Percentiles rank a stretch among this genome's conserved stretches.
These are phyloP conservation scores for Odocoileus hemionus DNA, from an alignment of 2,113 vertebrate genomes.

Conservation along the genomic window DNA sequence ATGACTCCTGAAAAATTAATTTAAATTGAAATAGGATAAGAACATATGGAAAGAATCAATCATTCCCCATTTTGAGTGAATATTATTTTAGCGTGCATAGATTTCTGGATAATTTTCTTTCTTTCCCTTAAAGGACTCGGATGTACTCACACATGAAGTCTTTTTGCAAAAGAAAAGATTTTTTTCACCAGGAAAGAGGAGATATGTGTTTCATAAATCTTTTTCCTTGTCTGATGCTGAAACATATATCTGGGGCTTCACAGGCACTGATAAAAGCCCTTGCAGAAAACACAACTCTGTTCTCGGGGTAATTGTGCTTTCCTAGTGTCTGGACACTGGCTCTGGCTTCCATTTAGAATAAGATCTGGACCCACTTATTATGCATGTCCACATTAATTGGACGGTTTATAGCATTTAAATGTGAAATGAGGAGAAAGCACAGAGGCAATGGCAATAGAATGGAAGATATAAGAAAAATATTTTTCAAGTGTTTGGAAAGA, in stretches of 20 bases:
- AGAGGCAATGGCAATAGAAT: constrained; percentile 20
- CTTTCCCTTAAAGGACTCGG: constrained; percentile 61
- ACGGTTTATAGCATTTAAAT: constrained; percentile 56
- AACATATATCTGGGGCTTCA: constrained; percentile 36
- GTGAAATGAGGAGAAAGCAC: constrained; percentile 55
- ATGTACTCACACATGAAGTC: constrained; percentile 58
- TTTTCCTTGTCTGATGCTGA: constrained; percentile 48
- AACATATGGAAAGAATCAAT: constrained; percentile 78
- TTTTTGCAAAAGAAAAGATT: constrained; percentile 65
- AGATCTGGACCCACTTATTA: constrained; percentile 60
- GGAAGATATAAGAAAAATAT: constrained; percentile 46
- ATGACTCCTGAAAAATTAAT: constrained; percentile 70
- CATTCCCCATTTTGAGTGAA: constrained; percentile 73
- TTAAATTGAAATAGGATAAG: constrained; percentile 73
- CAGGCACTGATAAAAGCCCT: constrained; percentile 53
- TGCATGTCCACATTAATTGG: constrained; percentile 51
- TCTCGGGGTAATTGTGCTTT: constrained; percentile 44
- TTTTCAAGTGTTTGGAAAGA: constrained; percentile 54
- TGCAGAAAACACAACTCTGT: constrained; percentile 50
- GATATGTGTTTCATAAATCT: constrained; percentile 71
- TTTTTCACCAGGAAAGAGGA: constrained; percentile 59
- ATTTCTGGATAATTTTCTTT: constrained; percentile 68
- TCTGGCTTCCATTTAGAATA: constrained; percentile 65
- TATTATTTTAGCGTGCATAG: constrained; percentile 66
- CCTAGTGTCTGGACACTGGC: constrained; percentile 9